Conservation (phyloP, 2,113 vertebrate species). For the Crotophaga sulcirostris region DNA sequence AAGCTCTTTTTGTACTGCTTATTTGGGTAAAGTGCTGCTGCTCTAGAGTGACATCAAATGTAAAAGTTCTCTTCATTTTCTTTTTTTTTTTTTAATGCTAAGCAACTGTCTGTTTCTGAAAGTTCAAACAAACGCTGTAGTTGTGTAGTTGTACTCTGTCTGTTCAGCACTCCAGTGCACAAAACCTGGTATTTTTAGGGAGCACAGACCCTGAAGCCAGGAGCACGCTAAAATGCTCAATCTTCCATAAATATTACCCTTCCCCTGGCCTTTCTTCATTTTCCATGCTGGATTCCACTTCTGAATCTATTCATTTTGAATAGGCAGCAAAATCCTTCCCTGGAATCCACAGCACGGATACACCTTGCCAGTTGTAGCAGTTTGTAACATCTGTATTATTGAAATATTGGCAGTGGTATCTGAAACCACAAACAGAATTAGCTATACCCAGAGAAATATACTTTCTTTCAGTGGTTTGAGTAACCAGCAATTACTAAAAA, state of each 20-base stretch:
- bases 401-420: slow-evolving; percentile 44
- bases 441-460: slow-evolving; percentile 62
- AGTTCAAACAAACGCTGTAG: not conserved
- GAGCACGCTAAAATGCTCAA: slow-evolving; percentile 56
- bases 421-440: slow-evolving; percentile 57
- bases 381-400: slow-evolving; percentile 56
- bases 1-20: not conserved
- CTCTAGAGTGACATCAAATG: not conserved
- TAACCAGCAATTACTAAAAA: slow-evolving; percentile 59
- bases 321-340: slow-evolving; percentile 60
- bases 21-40: not conserved
- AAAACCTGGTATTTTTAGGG: slow-evolving; percentile 18
- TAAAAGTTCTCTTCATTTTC: not conserved
- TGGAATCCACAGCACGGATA: slow-evolving; percentile 48
- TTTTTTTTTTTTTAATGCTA: not conserved
- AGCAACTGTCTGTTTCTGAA: not conserved
- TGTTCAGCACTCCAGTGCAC: slow-evolving; percentile 35
- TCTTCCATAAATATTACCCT: slow-evolving; percentile 69
- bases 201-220: slow-evolving; percentile 43
- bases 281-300: slow-evolving; percentile 71
- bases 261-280: slow-evolving; percentile 69
- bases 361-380: slow-evolving; percentile 71
- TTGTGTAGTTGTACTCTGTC: not conserved
- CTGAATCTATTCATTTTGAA: slow-evolving; percentile 67
- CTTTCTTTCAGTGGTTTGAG: slow-evolving; percentile 53